Conservation (phyloP, 2,797 vertebrate species). For the Thripadectes ignobilis region DNA sequence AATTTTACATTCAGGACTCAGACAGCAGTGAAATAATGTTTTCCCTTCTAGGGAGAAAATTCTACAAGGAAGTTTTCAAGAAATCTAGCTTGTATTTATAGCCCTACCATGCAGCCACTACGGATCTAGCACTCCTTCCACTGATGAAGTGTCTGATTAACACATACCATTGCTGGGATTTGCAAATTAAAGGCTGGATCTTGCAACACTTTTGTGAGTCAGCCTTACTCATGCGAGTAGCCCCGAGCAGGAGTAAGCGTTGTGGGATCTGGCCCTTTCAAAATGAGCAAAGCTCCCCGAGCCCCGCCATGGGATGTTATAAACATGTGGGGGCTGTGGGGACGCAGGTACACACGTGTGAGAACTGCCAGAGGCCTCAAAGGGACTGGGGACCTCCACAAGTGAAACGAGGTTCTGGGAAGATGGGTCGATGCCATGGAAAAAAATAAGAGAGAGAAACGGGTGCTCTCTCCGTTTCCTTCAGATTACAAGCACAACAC, state of each 20-base stretch:
- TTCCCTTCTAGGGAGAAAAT: conserved; percentile 69
- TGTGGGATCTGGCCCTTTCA: neutral
- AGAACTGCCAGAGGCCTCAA: neutral
- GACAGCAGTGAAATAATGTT: neutral
- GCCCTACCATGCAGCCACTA: conserved; percentile 50
- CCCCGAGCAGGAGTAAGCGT: neutral
- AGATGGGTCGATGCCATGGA: neutral
- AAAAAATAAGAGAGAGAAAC: neutral
- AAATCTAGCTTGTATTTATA: conserved; percentile 67
- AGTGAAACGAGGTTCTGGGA: neutral
- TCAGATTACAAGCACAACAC: neutral
- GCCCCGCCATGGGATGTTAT: conserved; percentile 1
- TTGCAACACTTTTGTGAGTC: conserved; percentile 30
- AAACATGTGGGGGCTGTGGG: neutral
- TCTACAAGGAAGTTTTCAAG: conserved; percentile 53
- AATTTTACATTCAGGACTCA: conserved; percentile 15
- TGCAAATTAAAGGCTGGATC: conserved; percentile 67
- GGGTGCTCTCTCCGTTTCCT: neutral
- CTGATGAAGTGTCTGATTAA: conserved; percentile 69
- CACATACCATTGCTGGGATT: conserved; percentile 64
- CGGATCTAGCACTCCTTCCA: conserved; percentile 44
- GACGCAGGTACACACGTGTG: neutral
- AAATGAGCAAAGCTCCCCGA: conserved; percentile 30
- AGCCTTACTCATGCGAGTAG: conserved; percentile 20
- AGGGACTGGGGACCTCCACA: neutral